Conservation (phyloP, 2,888 invertebrate genomes). For the Orgyia antiqua region DNA sequence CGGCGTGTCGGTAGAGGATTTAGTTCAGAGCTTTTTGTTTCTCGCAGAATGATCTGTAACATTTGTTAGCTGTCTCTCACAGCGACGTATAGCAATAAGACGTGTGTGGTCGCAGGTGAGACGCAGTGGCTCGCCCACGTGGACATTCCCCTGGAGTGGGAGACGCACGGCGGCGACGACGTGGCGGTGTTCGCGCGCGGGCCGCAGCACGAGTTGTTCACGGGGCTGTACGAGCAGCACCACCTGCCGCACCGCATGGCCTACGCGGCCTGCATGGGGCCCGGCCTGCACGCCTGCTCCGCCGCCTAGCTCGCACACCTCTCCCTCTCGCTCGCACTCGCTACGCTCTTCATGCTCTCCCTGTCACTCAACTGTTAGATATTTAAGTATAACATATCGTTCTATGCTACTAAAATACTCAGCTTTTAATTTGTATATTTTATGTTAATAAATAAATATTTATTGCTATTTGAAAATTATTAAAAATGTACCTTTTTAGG, state of each 20-base stretch:
- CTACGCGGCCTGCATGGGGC: conserved; percentile 84
- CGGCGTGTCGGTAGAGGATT: too few relatives aligned
- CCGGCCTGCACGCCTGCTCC: conserved; percentile 56
- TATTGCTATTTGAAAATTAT: too few relatives aligned
- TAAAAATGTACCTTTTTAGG: too few relatives aligned
- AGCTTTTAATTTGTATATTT: too few relatives aligned
- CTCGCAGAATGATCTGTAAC: not conserved
- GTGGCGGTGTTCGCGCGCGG: conserved; percentile 83
- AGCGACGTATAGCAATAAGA: too few relatives aligned
- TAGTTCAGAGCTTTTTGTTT: too few relatives aligned
- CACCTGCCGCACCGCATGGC: conserved; percentile 86
- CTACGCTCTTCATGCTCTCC: not conserved
- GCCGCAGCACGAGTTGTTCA: conserved; percentile 85
- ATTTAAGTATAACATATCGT: too few relatives aligned
- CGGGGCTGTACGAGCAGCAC: conserved; percentile 87
- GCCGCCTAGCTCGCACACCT: conserved; percentile 6
- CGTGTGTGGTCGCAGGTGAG: conserved; percentile 22
- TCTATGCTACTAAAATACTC: too few relatives aligned
- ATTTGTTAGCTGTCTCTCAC: not conserved
- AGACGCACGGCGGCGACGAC: conserved; percentile 89
- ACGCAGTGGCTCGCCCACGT: conserved; percentile 47
- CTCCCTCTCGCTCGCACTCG: not conserved
- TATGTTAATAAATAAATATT: too few relatives aligned
- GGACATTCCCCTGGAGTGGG: conserved; percentile 74
- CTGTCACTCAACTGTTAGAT: too few relatives aligned